Conservation (phyloP, 2,113 vertebrate species). For the Cacatua alba region DNA sequence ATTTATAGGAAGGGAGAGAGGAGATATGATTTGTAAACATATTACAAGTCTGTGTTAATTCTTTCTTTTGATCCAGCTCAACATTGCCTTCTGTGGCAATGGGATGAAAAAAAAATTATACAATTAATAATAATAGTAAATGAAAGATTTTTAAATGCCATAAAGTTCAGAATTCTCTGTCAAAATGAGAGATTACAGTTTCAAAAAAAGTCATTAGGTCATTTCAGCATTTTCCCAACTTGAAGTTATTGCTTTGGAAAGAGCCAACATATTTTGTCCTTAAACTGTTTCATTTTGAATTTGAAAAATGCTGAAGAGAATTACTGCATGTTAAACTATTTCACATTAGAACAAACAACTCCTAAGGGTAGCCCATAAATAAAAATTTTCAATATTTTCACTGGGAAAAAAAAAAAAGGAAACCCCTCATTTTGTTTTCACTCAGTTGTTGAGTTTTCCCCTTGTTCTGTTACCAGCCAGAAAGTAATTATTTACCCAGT, state of each 20-base stretch:
- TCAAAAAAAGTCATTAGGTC: accelerated
- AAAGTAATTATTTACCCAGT: not conserved
- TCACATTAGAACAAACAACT: not conserved
- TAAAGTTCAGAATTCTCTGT: not conserved
- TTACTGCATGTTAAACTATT: not conserved
- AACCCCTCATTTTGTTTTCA: not conserved
- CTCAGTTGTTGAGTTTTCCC: not conserved
- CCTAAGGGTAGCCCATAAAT: not conserved
- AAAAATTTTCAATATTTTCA: not conserved
- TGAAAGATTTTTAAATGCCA: accelerated
- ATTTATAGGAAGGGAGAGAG: not conserved
- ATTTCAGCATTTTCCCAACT: not conserved
- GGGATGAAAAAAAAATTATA: not conserved
- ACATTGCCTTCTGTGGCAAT: not conserved
- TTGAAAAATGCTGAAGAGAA: not conserved
- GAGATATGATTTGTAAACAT: constrained; percentile 5
- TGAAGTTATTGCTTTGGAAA: not conserved
- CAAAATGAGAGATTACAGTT: not conserved
- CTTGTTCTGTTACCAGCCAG: not conserved
- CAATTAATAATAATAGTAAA: not conserved
- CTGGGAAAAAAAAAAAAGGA: not conserved
- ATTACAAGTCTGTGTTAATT: not conserved
- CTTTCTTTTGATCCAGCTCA: not conserved
- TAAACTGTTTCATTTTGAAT: not conserved
- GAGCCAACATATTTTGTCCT: not conserved